A percentile compares a stretch with the other conserved stretches of the same genome.
phyloP scores from a whole-genome alignment of 1,140 invertebrate species.

The Streblospio benedicti region DNA sequence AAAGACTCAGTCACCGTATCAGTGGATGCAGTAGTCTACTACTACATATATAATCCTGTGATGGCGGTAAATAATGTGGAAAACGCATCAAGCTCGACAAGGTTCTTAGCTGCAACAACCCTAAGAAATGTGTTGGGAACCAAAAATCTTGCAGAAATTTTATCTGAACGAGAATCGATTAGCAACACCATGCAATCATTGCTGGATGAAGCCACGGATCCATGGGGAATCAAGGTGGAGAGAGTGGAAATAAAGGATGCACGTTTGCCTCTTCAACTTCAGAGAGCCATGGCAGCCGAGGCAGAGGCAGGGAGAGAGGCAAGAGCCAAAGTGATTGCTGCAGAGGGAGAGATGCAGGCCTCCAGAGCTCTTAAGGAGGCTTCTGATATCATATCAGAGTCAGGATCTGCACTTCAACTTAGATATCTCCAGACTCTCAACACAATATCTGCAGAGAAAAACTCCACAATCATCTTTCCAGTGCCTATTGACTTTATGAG shows the following conservation, averaged over 20 bases:
- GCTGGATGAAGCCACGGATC: slow-evolving; percentile 85
- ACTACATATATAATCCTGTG: background rate
- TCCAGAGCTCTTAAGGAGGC: slow-evolving; percentile 75
- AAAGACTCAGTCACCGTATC: background rate
- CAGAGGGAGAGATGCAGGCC: slow-evolving; percentile 49
- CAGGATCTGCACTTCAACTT: slow-evolving; percentile 68
- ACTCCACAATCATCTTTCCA: slow-evolving; percentile 95
- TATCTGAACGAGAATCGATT: slow-evolving; percentile 84
- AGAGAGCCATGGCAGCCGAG: no score
- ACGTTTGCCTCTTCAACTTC: no score
- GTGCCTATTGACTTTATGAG: slow-evolving; percentile 80
- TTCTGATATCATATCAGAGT: slow-evolving; percentile 65
- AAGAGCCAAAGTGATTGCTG: slow-evolving; percentile 28
- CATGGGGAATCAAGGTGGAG: slow-evolving; percentile 93
- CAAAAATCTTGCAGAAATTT: slow-evolving; percentile 77
- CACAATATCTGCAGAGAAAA: slow-evolving; percentile 93
- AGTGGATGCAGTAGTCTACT: background rate
- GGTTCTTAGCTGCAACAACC: slow-evolving; percentile 25
- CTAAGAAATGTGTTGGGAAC: slow-evolving; percentile 85
- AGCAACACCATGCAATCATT: slow-evolving; percentile 71
- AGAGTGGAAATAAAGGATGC: slow-evolving; percentile 78
- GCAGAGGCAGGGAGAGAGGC: slow-evolving; percentile 21
- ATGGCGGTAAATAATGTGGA: background rate
- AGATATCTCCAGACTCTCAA: slow-evolving; percentile 35
- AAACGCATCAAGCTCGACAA: background rate